Base-by-base conservation (phyloP, 2,113 vertebrate species). In the Urocitellus parryii region DNA sequence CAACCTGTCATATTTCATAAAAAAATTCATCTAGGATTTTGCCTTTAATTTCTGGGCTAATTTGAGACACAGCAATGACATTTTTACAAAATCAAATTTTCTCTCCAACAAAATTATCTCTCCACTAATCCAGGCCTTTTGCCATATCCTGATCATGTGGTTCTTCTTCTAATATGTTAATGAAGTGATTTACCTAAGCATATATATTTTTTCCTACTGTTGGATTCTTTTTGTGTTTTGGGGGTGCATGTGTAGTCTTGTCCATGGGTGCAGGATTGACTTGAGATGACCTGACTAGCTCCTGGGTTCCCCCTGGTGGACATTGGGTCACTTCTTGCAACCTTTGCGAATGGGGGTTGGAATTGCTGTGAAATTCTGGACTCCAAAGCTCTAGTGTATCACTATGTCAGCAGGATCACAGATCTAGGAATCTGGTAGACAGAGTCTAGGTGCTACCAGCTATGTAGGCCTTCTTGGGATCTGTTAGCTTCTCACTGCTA, bases 251-350 rank as follows among this genome's bases (percentile, higher is more conserved):
- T 56, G 87, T 87, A 68, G 48, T 73, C 73, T 56, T 24, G 53
- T 74, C 8, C 9, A 6, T 10, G 22, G 13, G 5, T 7, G 11
- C 37, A 14, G 24, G 11, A 29, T 85, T 70, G 65, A 39, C 37
- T 78, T 78, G 45, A 76, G 61, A 18, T 4, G 10, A 90, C 8
- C 29, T 20, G 53, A 92, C 6, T 34, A 32, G 81, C 93, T 96
- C 78, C 89, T 84, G 63, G 48, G 91, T 82, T 88, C 95, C 97
- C 85, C 68, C 95, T 97, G 86, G 95, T 78, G 97, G 89, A 17
- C 86, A 79, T 27, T 0, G 32, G 18, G 17, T 5, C 74, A 20
- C 85, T 88, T 51, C 80, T 32, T 25, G 24, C 3, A 32, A 73
- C 16, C 72, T 88, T 34, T 39, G 58, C 29, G 20, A 22, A 32